Evolutionary conservation across 2,888 invertebrate genomes (phyloP), one percentile per base, ranked within the genome.

Genomic region (Aspidapion aeneum): DNA sequence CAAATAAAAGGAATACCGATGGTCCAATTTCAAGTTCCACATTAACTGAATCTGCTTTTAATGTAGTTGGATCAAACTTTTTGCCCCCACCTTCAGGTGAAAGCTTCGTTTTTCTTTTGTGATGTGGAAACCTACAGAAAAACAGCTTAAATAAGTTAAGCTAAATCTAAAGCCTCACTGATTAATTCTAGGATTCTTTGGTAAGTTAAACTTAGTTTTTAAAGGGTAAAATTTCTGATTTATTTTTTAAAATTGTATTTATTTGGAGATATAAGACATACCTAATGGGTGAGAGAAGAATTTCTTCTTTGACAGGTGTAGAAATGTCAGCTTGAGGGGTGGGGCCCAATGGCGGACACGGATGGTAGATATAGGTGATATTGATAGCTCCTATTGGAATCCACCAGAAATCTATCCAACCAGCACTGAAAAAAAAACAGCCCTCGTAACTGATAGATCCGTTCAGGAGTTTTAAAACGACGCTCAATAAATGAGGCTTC

Each of bases 391-490:
- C 92, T 67, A 96, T 96, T 0, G 96, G 96, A 3, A 97, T 95
- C 56, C 92, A 92, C 96, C 96, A 96, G 75, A 96, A 96, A 77
- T 97, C 96, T 0, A 97, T 87, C 98, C 98, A 98, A 1, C 96
- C 96, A 48, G 80, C 77, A 65, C 81, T 80, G 66, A 50, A 74
- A 35, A 35, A 35, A 3, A 70, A 18, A 58, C 50, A 63, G n/a
- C 3, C 35, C 35, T 35, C 35, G n/a, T n/a, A n/a, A n/a, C n/a
- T n/a, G n/a, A n/a, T n/a, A n/a, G n/a, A n/a, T n/a, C n/a, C n/a
- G n/a, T n/a, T n/a, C n/a, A n/a, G n/a, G n/a, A n/a, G n/a, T n/a
- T n/a, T n/a, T n/a, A n/a, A n/a, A n/a, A n/a, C n/a, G n/a, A n/a
- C n/a, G n/a, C n/a, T n/a, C n/a, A n/a, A n/a, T n/a, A n/a, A n/a